Evolutionary conservation across 2,797 vertebrate genomes (phyloP), one percentile per base, ranked within the genome.

Genomic region (Denticeps clupeoides): DNA sequence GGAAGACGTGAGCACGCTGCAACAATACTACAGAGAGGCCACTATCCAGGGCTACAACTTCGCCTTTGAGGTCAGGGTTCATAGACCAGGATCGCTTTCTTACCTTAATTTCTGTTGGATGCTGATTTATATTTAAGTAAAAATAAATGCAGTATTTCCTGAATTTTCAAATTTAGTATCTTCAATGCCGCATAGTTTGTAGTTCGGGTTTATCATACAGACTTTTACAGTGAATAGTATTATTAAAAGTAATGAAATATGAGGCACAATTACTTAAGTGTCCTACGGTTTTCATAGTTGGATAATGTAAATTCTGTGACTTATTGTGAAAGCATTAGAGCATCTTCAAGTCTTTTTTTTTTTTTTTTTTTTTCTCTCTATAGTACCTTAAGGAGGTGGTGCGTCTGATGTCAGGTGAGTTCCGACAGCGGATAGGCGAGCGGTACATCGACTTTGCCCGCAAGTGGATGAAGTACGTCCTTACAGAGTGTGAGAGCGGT

Each of bases 351-450:
- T n/a, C n/a, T n/a, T n/a, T n/a, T n/a, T n/a, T n/a, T n/a, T n/a
- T n/a, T n/a, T n/a, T n/a, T 28, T 12, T 7, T 29, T 5, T 8
- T 26, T 3, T 22, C 4, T 1, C 27, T 19, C 38, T 64, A 38
- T 64, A 99, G 95, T 99, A 99, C 69, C 95, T 99, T 72, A 99
- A 98, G 72, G 95, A 99, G 82, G 93, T 97, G 55, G 92, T 99
- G 62, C 91, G 95, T 12, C 73, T 99, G 50, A 98, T 99, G 94
- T 98, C 95, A 45, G 95, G 95, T 55, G 89, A 94, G 71, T 97
- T 93, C 75, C 83, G 90, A 48, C 90, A 91, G 77, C 90, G 90
- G 74, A 97, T 97, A 29, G 95, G 95, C 28, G 93, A 98, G 55
- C 90, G 87, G 44, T 99, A 97, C 48, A 99, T 99, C 47, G 82